These are phyloP conservation scores for Tinamus guttatus DNA, from an alignment of 2,113 vertebrate species.

Conservation along the genomic window DNA sequence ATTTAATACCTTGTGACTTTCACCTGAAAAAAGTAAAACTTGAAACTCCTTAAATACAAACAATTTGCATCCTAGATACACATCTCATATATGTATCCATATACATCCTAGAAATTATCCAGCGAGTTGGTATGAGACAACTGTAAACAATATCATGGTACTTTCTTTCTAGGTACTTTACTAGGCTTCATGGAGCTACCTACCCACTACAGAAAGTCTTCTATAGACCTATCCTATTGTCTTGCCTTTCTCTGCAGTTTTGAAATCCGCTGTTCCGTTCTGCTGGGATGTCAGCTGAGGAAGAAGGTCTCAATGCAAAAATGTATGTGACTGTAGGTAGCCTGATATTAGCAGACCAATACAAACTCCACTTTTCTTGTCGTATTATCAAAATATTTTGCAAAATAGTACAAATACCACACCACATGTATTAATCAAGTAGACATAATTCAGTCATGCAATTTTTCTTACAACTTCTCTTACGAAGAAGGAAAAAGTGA, in stretches of 20 bases:
- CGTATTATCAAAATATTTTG: neutral
- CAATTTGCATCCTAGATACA: neutral
- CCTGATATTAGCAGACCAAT: neutral
- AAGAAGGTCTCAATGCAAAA: neutral
- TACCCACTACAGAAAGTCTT: neutral
- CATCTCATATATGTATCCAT: neutral
- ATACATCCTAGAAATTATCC: neutral
- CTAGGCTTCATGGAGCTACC: neutral
- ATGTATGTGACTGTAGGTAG: neutral
- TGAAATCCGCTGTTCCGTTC: neutral
- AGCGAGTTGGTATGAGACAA: neutral
- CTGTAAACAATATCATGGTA: too few relatives aligned
- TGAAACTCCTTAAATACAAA: neutral
- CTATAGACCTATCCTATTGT: neutral
- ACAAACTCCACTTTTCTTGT: neutral
- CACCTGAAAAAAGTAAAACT: neutral
- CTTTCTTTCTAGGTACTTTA: too few relatives aligned
- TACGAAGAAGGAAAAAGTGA: neutral
- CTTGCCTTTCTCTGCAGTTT: neutral
- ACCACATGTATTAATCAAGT: neutral
- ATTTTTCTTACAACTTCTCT: neutral
- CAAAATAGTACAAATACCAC: neutral
- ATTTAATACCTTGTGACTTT: neutral
- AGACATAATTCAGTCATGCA: neutral
- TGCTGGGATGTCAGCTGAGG: fast-evolving